phyloP scores from a whole-genome alignment of 1,140 invertebrate species.

The Drosophila quadrilineata region DNA sequence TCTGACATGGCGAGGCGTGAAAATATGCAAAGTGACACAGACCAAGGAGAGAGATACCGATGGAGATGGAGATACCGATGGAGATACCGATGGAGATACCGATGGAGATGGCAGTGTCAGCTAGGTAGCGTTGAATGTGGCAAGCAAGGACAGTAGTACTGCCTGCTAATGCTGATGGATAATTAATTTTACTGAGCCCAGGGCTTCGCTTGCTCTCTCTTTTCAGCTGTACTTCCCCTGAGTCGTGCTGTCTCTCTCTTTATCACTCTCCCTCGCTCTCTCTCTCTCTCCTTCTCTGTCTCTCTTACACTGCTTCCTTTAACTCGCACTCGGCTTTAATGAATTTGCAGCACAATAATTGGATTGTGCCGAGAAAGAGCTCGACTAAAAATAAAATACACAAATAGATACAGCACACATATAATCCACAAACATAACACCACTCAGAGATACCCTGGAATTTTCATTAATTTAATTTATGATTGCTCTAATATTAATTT shows the following conservation, averaged over 20 bases:
- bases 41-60: background rate
- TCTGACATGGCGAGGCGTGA: slow-evolving; percentile 47
- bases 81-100: background rate
- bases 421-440: too few species aligned
- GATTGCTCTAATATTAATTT: too few species aligned
- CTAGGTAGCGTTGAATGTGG: background rate
- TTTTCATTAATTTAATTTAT: background rate
- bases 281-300: background rate
- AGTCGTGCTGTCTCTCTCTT: background rate
- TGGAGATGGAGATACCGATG: background rate
- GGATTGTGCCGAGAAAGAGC: slow-evolving; percentile 53
- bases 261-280: background rate
- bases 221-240: too few species aligned
- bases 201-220: slow-evolving; percentile 15
- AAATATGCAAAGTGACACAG: slow-evolving; percentile 69
- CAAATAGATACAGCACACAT: slow-evolving; percentile 54
- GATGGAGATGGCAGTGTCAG: too few species aligned
- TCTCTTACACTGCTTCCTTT: background rate
- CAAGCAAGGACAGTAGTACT: slow-evolving; percentile 31
- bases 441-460: background rate
- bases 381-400: slow-evolving; percentile 65
- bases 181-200: slow-evolving; percentile 63
- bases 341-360: slow-evolving; percentile 69
- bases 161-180: slow-evolving; percentile 63
- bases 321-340: slow-evolving; percentile 50